Evolutionary conservation across 92 coral and sea anemone genomes (phyloP).

Genomic region (Hydrozoanthus gracilis): DNA sequence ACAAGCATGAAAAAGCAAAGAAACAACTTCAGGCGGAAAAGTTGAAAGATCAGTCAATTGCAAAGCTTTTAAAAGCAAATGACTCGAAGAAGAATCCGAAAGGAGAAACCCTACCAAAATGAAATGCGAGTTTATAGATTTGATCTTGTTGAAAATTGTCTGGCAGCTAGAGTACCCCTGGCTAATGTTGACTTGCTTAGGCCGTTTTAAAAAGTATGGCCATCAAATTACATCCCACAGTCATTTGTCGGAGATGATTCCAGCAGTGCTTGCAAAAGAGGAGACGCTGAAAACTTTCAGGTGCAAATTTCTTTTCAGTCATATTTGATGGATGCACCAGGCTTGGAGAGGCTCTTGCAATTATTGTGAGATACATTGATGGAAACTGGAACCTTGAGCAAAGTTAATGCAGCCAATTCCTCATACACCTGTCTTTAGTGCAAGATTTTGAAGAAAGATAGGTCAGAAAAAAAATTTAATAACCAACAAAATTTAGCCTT

Average conservation of each 20-base stretch:
- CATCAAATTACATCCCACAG: constrained; percentile 42
- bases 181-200: constrained; percentile 48
- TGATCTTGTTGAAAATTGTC: constrained; percentile 55
- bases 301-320: constrained; percentile 46
- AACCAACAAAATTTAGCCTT: too few relatives aligned
- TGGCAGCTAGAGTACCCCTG: constrained; percentile 53
- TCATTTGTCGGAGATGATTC: constrained; percentile 47
- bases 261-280: constrained; percentile 39
- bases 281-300: constrained; percentile 51
- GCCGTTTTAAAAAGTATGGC: constrained; percentile 48
- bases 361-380: constrained; percentile 49
- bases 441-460: too few relatives aligned
- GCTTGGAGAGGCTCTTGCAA: constrained; percentile 57
- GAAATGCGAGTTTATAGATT: constrained; percentile 51
- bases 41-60: constrained; percentile 46
- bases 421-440: too few relatives aligned
- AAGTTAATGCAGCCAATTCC: background rate
- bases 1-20: constrained; percentile 54
- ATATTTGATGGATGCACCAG: constrained; percentile 56
- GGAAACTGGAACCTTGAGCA: constrained; percentile 48
- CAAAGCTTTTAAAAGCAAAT: constrained; percentile 40
- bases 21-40: constrained; percentile 45
- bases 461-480: too few relatives aligned
- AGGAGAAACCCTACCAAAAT: constrained; percentile 52
- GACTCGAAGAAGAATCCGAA: constrained; percentile 29